Base-by-base conservation (phyloP, 2,797 vertebrate genomes). In the Ammospiza maritima region DNA sequence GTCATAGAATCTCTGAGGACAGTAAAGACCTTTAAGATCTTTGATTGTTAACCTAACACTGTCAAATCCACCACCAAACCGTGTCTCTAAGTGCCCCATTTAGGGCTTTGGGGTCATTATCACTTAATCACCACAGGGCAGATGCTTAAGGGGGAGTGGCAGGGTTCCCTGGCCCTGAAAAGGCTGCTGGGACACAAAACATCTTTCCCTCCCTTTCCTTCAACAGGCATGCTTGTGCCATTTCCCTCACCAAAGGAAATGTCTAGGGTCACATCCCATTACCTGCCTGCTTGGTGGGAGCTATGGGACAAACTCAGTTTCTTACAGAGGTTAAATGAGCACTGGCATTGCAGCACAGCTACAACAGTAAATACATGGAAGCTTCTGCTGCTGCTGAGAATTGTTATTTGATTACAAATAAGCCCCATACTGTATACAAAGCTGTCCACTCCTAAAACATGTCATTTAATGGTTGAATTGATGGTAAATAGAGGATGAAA, bases 201-300 rank as follows among this genome's bases (percentile, higher is more conserved):
- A 9, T 17, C 11, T 86, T 45, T 64, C 19, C 30, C 27, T 42
- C 4, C 45, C 8, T 94, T 65, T 60, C 25, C 38, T 83, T 65
- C n/a, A 30, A 6, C 13, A 22, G 64, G 16, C 10, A 9, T 0
- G 0, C 11, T 40, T 1, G 0, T 60, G 77, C 38, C 0, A 2
- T 44, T 86, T 67, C 30, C 51, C 16, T 56, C 27, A 4, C 45
- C 29, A 16, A 23, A 17, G 47, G 34, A 38, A 60, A 60, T 60
- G 4, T 14, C 13, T 17, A 36, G 36, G 23, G 30, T 44, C 22
- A 32, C 26, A 30, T 47, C 11, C 45, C 5, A 0, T 51, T 56
- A 5, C 22, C 64, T 79, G 42, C 38, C 30, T 72, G 0, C 0
- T 0, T 2, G 11, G 54, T 85, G 73, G 21, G 23, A 79, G 4